Percentiles rank a stretch among this genome's conserved stretches.
Conservation (phyloP, 1,140 invertebrate genomes). For the Lepidurus arcticus region DNA sequence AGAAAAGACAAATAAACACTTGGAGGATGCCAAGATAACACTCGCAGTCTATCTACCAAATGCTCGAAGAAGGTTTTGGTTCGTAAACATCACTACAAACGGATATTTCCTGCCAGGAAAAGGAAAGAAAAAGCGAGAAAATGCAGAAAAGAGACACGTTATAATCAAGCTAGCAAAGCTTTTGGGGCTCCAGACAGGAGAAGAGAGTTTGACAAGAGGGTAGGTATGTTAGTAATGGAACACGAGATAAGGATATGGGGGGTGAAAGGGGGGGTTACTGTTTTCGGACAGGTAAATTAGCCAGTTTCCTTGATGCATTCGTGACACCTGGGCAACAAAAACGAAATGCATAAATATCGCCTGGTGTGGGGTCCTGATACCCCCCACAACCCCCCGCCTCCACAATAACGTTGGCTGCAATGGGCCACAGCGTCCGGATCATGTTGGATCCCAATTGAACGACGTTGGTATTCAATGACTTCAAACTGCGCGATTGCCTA, state of each 20-base stretch:
- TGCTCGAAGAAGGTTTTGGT: too few relatives aligned
- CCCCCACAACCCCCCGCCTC: neutral
- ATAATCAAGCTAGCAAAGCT: neutral
- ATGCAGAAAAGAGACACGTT: neutral
- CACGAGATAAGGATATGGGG: neutral
- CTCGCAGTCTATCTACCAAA: too few relatives aligned
- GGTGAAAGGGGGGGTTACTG: neutral
- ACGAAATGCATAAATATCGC: neutral
- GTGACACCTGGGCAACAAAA: constrained; percentile 16
- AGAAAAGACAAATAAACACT: too few relatives aligned
- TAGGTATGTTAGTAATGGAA: neutral
- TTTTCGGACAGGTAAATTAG: constrained; percentile 2
- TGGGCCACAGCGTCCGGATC: too few relatives aligned
- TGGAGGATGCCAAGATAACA: too few relatives aligned
- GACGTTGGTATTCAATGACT: neutral
- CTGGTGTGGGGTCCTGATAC: neutral
- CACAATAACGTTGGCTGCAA: neutral
- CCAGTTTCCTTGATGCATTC: constrained; percentile 9
- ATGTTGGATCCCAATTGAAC: too few relatives aligned
- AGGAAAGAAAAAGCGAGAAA: too few relatives aligned
- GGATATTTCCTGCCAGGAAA: too few relatives aligned
- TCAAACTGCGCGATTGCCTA: neutral
- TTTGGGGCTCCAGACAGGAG: neutral
- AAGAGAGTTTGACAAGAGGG: neutral
- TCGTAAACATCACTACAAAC: too few relatives aligned